A percentile compares a stretch with the other conserved stretches of the same genome.
phyloP scores from a whole-genome alignment of 2,797 vertebrate species.

The Natrix natrix region DNA sequence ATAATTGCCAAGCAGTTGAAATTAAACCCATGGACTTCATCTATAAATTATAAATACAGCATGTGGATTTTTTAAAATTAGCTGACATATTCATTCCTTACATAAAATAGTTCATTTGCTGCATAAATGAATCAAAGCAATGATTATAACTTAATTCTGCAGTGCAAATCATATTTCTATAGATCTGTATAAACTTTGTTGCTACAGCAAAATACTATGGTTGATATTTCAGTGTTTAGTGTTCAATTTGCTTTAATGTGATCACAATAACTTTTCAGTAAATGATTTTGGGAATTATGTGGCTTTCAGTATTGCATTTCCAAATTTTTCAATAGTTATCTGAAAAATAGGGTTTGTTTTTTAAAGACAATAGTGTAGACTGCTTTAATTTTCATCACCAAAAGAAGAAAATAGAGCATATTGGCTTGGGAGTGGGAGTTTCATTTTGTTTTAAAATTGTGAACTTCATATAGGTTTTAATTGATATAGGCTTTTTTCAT shows the following conservation, averaged over 20 bases:
- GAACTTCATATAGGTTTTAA: neutral
- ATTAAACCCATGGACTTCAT: neutral
- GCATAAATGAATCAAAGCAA: neutral
- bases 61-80: neutral
- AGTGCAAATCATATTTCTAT: neutral
- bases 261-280: neutral
- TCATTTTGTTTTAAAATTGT: neutral
- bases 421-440: neutral
- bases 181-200: neutral
- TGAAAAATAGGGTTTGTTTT: neutral
- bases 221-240: neutral
- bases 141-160: neutral
- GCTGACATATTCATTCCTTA: neutral
- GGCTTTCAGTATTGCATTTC: slow-evolving; percentile 10
- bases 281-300: neutral
- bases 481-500: neutral
- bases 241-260: neutral
- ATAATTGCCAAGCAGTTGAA: neutral
- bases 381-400: neutral
- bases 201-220: neutral
- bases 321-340: neutral
- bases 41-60: neutral
- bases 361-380: neutral
- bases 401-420: neutral
- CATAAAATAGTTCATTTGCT: neutral